Conservation (phyloP, 2,888 invertebrate species). For the Drosophila mulleri region DNA sequence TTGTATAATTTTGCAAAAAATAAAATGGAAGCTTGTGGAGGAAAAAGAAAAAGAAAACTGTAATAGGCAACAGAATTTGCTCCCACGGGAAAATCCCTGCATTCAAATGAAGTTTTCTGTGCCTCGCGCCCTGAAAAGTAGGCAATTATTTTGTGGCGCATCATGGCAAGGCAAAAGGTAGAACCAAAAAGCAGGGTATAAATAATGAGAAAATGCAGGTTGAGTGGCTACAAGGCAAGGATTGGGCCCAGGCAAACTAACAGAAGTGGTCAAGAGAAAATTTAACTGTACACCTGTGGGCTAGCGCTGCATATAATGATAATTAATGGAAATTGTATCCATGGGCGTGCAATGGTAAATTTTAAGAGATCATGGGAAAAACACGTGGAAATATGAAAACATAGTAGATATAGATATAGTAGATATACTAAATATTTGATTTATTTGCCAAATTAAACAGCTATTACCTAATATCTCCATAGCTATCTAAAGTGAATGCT, state of each 20-base stretch:
- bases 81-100: slow-evolving; percentile 55
- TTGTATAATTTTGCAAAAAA: slow-evolving; percentile 70
- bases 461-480: too few species aligned
- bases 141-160: slow-evolving; percentile 74
- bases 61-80: slow-evolving; percentile 33
- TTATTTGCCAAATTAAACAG: too few species aligned
- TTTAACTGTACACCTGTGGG: background rate
- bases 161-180: slow-evolving; percentile 18
- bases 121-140: slow-evolving; percentile 54
- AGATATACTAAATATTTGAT: too few species aligned
- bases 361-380: too few species aligned
- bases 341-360: background rate
- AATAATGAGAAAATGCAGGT: slow-evolving; percentile 39
- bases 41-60: background rate
- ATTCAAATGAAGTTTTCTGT: slow-evolving; percentile 63
- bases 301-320: background rate
- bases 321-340: slow-evolving; percentile 7
- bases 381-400: too few species aligned
- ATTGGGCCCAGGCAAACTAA: background rate
- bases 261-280: background rate
- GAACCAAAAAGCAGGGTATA: slow-evolving; percentile 3
- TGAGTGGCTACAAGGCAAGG: background rate
- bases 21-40: slow-evolving; percentile 10
- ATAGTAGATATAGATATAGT: too few species aligned
- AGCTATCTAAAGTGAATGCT: too few species aligned